These are phyloP conservation scores for Selenia dentaria DNA, from an alignment of 2,888 invertebrate species.

Conservation along the genomic window DNA sequence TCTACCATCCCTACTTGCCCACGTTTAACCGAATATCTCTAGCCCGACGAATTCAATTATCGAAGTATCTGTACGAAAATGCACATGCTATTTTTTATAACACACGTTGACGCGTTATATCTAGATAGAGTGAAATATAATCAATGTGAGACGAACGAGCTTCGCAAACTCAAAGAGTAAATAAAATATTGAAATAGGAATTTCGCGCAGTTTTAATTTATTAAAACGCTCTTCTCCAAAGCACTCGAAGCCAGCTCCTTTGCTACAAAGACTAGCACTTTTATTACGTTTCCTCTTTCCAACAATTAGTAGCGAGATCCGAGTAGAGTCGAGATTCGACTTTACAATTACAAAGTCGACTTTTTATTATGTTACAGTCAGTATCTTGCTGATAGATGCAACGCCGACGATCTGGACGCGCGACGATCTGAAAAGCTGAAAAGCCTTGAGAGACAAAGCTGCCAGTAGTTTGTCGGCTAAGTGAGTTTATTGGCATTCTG, in stretches of 20 bases:
- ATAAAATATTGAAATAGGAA: slow-evolving; percentile 77
- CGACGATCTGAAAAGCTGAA: slow-evolving; percentile 22
- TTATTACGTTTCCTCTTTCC: slow-evolving; percentile 78
- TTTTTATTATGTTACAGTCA: slow-evolving; percentile 70
- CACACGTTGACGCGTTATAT: slow-evolving; percentile 39
- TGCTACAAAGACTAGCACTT: slow-evolving; percentile 78
- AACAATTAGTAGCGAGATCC: slow-evolving; percentile 76
- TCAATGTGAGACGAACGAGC: slow-evolving; percentile 60
- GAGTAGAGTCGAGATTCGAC: slow-evolving; percentile 65
- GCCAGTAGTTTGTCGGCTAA: slow-evolving; percentile 65
- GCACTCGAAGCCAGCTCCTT: slow-evolving; percentile 65
- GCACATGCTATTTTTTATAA: slow-evolving; percentile 46
- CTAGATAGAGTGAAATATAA: slow-evolving; percentile 57
- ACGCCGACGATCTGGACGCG: slow-evolving; percentile 31
- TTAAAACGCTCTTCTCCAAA: slow-evolving; percentile 74
- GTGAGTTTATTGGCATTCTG: slow-evolving; percentile 68
- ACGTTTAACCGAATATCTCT: slow-evolving; percentile 35
- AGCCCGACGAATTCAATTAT: slow-evolving; percentile 40
- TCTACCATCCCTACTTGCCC: slow-evolving; percentile 27
- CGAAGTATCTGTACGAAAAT: slow-evolving; percentile 40
- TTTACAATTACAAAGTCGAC: slow-evolving; percentile 65
- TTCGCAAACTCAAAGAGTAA: slow-evolving; percentile 58
- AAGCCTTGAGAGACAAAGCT: slow-evolving; percentile 62
- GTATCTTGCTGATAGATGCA: slow-evolving; percentile 73
- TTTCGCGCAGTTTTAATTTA: slow-evolving; percentile 82